phyloP scores from a whole-genome alignment of 1,140 invertebrate genomes.

The Spodoptera frugiperda region DNA sequence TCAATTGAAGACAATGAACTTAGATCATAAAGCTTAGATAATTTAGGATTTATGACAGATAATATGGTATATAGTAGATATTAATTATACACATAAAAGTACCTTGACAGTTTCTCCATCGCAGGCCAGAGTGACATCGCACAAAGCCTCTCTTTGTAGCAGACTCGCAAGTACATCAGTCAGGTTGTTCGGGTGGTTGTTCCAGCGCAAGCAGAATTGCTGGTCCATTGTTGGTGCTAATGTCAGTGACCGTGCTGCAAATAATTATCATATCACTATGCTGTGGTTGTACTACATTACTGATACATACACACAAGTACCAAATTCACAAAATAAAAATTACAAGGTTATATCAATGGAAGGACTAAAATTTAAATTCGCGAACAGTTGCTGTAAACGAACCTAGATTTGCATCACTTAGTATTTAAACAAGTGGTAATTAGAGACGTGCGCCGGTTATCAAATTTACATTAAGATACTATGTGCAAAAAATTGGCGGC shows the following conservation, averaged over 20 bases:
- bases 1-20: too few species aligned
- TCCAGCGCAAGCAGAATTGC: constrained; percentile 97
- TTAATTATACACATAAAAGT: constrained; percentile 40
- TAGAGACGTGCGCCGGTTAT: constrained; percentile 78
- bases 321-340: constrained; percentile 41
- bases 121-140: constrained; percentile 97
- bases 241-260: constrained; percentile 86
- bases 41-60: background rate
- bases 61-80: too few species aligned
- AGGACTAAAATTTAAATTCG: constrained; percentile 50
- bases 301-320: constrained; percentile 34
- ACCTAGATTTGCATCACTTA: constrained; percentile 63
- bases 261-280: constrained; percentile 58
- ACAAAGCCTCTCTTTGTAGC: constrained; percentile 94
- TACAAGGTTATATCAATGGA: constrained; percentile 51
- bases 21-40: background rate
- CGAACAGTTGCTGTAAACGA: constrained; percentile 58
- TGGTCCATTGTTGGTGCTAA: constrained; percentile 92
- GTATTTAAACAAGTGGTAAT: constrained; percentile 69
- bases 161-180: constrained; percentile 95
- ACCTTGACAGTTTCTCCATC: constrained; percentile 95
- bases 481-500: constrained; percentile 84
- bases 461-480: constrained; percentile 80
- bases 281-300: constrained; percentile 21
- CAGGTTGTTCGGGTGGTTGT: constrained; percentile 96